Percentiles rank a stretch among this genome's conserved stretches.
Evolutionary conservation across 2,797 vertebrate genomes (phyloP).

Genomic region (Spinus pinus): DNA sequence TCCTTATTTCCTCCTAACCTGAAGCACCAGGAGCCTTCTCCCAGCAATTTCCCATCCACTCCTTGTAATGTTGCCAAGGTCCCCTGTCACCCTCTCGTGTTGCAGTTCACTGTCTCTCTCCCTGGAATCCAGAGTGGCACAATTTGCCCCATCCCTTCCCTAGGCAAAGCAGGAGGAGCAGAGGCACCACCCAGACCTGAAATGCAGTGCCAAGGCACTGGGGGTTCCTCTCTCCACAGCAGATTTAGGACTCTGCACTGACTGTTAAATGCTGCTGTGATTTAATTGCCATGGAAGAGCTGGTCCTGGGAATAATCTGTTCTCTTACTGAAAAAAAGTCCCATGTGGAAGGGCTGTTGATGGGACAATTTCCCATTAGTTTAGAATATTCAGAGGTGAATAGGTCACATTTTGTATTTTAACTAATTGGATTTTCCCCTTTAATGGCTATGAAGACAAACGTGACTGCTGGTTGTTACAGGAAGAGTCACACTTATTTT

Average conservation of each 20-base stretch:
- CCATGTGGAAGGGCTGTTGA: background rate
- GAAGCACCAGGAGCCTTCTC: background rate
- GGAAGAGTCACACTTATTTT: background rate
- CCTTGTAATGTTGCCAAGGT: too few relatives aligned
- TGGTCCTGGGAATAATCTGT: background rate
- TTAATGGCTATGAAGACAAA: background rate
- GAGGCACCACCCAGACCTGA: background rate
- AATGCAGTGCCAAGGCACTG: background rate
- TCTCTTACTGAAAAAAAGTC: background rate
- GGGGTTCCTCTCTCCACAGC: background rate
- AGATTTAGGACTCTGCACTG: background rate
- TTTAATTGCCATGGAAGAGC: background rate
- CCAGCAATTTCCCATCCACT: background rate
- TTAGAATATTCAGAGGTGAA: background rate
- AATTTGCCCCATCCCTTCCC: background rate
- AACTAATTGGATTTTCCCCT: constrained; percentile 8
- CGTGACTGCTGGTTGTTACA: background rate
- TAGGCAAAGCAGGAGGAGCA: background rate
- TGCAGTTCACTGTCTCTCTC: background rate
- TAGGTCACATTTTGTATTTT: background rate
- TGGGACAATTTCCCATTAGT: background rate
- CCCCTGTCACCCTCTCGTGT: accelerated
- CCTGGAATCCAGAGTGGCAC: accelerated
- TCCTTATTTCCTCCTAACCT: background rate
- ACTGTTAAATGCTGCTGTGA: background rate